Evolutionary conservation across 2,797 vertebrate genomes (phyloP).

Genomic region (Eurystomus glaucurus): DNA sequence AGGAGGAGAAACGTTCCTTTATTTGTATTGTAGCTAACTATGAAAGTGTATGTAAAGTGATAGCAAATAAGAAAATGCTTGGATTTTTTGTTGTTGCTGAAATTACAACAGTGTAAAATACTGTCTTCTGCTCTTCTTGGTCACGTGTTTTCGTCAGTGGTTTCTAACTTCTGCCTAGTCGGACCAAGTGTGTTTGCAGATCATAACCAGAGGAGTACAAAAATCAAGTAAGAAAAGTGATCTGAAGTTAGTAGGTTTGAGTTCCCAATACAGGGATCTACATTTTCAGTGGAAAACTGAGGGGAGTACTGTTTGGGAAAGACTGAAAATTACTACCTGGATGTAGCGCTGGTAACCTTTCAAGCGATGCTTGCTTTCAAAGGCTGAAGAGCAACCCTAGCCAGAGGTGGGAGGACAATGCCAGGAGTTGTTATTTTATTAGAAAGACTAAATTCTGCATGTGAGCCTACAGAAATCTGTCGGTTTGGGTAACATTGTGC

Average conservation of each 20-base stretch:
- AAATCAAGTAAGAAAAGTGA: not conserved
- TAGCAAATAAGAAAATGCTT: not conserved
- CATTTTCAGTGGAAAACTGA: not conserved
- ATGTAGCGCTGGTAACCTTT: not conserved
- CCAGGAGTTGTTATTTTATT: not conserved
- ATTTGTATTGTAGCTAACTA: not conserved
- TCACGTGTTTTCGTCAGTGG: not conserved
- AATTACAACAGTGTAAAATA: not conserved
- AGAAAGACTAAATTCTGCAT: not conserved
- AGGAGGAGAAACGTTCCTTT: not conserved
- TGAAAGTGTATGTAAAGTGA: not conserved
- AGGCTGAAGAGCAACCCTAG: not conserved
- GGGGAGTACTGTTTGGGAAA: not conserved
- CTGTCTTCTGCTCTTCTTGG: too few relatives aligned
- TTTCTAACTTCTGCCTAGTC: not conserved
- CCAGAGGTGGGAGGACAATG: not conserved
- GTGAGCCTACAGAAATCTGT: not conserved
- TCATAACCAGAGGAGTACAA: not conserved
- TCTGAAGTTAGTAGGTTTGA: not conserved
- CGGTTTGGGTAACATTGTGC: not conserved
- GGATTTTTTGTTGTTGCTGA: not conserved
- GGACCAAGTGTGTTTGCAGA: not conserved
- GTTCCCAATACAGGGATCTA: not conserved
- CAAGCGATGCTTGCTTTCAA: not conserved
- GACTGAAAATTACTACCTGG: not conserved